Evolutionary conservation across 2,888 invertebrate species (phyloP).

Genomic region (Cheiracanthium punctorium): DNA sequence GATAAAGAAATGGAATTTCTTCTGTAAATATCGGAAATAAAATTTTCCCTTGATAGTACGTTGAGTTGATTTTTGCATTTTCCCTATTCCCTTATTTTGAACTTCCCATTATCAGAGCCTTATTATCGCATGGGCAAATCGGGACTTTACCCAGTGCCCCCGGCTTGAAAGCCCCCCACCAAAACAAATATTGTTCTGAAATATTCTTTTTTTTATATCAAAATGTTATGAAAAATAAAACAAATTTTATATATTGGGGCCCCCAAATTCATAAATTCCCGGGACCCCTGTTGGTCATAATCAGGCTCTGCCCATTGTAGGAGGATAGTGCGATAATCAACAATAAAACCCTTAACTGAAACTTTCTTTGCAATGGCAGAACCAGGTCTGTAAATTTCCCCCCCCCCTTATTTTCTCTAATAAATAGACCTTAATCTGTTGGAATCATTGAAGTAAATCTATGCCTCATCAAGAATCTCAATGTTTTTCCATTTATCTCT

Average conservation of each 20-base stretch:
- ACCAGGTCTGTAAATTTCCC: background rate
- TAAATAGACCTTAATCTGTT: background rate
- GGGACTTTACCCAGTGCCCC: too few species aligned
- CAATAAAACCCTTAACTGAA: constrained; percentile 1
- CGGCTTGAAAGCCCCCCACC: too few species aligned
- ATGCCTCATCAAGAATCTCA: background rate
- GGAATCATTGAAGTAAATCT: constrained; percentile 14
- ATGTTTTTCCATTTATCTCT: background rate
- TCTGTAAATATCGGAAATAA: background rate
- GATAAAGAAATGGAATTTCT: background rate
- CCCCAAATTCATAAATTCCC: too few species aligned
- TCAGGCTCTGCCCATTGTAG: too few species aligned
- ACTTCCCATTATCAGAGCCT: background rate
- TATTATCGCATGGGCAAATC: too few species aligned
- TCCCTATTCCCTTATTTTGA: background rate
- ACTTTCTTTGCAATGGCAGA: constrained; percentile 20
- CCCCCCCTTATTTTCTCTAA: background rate
- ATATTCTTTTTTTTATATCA: too few species aligned
- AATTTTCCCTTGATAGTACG: background rate
- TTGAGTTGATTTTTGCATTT: background rate
- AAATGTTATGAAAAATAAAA: too few species aligned
- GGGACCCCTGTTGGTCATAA: too few species aligned
- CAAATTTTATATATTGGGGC: too few species aligned
- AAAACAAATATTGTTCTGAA: too few species aligned
- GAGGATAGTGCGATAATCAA: background rate